A percentile compares a stretch with the other conserved stretches of the same genome.
Evolutionary conservation across 2,113 vertebrate species (phyloP).

Genomic region (Willisornis vidua): DNA sequence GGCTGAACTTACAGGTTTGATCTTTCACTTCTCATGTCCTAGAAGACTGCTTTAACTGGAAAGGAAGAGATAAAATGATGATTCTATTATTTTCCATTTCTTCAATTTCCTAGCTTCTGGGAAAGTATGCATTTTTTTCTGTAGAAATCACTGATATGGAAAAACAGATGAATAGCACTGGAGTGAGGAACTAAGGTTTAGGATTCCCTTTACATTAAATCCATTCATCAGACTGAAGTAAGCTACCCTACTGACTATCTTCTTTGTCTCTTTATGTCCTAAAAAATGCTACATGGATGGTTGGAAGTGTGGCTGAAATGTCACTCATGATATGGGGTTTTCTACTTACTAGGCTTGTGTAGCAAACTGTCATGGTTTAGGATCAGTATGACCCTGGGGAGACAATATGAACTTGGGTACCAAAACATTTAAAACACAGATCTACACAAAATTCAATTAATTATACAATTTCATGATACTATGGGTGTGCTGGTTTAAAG

Average conservation of each 20-base stretch:
- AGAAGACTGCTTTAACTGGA: not conserved
- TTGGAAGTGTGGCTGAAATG: not conserved
- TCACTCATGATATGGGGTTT: not conserved
- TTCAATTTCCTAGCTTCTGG: not conserved
- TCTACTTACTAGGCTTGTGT: not conserved
- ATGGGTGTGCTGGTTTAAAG: too few species aligned
- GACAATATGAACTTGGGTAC: not conserved
- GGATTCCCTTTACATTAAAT: not conserved
- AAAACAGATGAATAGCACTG: not conserved
- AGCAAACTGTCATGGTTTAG: not conserved
- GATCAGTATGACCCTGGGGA: not conserved
- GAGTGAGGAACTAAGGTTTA: not conserved
- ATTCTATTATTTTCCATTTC: not conserved
- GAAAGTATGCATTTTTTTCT: not conserved
- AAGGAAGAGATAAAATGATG: not conserved
- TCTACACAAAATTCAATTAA: not conserved
- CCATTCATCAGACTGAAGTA: not conserved
- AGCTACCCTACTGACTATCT: not conserved
- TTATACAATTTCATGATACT: not conserved
- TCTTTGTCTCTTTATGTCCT: not conserved
- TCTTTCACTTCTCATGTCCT: not conserved
- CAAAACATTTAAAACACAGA: not conserved
- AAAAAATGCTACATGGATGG: not conserved
- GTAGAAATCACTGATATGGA: not conserved
- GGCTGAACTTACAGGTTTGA: not conserved